A percentile compares a stretch with the other conserved stretches of the same genome.
Conservation (phyloP, 2,113 vertebrate genomes). For the Proteles cristata region DNA sequence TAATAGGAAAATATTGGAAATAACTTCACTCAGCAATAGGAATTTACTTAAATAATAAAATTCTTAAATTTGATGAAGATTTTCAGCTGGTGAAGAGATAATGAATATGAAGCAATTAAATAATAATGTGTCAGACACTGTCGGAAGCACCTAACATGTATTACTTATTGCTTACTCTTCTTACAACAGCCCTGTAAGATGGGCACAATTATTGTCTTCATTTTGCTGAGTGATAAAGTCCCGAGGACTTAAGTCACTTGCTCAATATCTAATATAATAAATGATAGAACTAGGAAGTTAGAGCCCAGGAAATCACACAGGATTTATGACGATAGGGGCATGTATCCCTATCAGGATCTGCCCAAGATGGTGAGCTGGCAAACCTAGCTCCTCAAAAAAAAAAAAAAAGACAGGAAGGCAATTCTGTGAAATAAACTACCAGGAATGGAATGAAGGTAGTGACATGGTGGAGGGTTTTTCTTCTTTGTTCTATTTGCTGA, state of each 20-base stretch:
- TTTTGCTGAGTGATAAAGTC: not conserved
- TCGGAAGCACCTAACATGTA: not conserved
- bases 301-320: not conserved
- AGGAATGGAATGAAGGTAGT: not conserved
- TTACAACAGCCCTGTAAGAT: not conserved
- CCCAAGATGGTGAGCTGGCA: not conserved
- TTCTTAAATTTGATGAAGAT: not conserved
- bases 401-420: not conserved
- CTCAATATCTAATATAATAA: not conserved
- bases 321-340: not conserved
- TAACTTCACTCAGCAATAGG: not conserved
- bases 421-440: not conserved
- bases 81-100: not conserved
- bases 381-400: not conserved
- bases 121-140: not conserved
- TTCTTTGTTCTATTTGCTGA: not conserved
- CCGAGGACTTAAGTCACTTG: not conserved
- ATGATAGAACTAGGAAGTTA: not conserved
- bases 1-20: not conserved
- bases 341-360: not conserved
- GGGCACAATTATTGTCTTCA: not conserved
- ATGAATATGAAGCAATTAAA: not conserved
- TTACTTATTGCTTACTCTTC: not conserved
- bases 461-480: not conserved
- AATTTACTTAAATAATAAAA: not conserved